These are phyloP conservation scores for Agrotis exclamationis DNA, from an alignment of 2,888 invertebrate genomes.

Conservation along the genomic window DNA sequence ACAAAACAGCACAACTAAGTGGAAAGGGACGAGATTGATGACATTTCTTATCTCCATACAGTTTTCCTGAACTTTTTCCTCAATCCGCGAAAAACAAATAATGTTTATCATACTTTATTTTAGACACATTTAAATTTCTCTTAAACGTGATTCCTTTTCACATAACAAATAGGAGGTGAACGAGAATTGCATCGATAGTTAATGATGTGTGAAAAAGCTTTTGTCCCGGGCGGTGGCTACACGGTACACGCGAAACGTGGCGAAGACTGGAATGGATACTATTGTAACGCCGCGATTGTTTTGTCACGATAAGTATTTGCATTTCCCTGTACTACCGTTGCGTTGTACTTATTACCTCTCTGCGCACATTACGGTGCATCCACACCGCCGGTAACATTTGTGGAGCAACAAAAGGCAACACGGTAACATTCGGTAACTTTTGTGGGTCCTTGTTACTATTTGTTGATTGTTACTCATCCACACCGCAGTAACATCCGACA, in stretches of 20 bases:
- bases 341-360: conserved; percentile 2
- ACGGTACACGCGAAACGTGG: background rate
- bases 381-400: no score
- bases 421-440: no score
- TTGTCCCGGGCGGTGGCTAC: conserved; percentile 16
- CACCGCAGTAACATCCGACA: no score
- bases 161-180: conserved; percentile 33
- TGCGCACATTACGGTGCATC: no score
- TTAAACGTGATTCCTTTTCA: conserved; percentile 14
- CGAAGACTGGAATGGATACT: conserved; percentile 13
- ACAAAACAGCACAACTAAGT: conserved; percentile 51
- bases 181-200: conserved; percentile 38
- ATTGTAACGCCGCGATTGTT: conserved; percentile 47
- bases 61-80: conserved; percentile 52
- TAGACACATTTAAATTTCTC: conserved; percentile 28
- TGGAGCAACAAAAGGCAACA: no score
- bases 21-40: conserved; percentile 58
- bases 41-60: conserved; percentile 54
- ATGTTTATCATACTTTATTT: conserved; percentile 50
- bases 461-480: no score
- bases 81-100: conserved; percentile 36
- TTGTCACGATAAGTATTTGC: conserved; percentile 50
- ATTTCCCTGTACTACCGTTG: conserved; percentile 20
- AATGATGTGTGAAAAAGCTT: conserved; percentile 55
- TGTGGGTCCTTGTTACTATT: no score